Percentiles rank a stretch among this genome's conserved stretches.
Conservation (phyloP, 2,113 vertebrate species). For the human (Homo sapiens) region DNA sequence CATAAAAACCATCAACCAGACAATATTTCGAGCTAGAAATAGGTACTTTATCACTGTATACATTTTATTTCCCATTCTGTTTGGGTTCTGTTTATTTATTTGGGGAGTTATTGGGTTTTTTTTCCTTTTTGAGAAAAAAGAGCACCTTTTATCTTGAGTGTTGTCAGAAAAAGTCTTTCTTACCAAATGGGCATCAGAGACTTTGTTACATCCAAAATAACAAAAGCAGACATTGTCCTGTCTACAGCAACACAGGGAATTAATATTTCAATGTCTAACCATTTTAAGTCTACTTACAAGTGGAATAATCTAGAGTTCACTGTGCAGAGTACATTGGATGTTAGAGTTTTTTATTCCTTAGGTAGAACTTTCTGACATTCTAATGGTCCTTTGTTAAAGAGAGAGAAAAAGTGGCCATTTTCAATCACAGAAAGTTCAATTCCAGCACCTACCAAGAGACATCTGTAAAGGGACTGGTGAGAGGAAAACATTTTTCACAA, state of each 20-base stretch:
- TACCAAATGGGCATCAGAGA: background rate
- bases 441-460: background rate
- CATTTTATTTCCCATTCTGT: constrained; percentile 1
- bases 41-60: background rate
- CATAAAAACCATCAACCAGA: background rate
- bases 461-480: background rate
- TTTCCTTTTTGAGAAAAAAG: background rate
- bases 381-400: background rate
- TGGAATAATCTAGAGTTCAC: background rate
- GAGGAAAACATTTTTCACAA: background rate
- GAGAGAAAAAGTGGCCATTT: background rate
- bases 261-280: background rate
- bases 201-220: background rate
- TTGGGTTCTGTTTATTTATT: background rate
- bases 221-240: background rate
- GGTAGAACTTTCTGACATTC: background rate
- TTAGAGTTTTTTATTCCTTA: constrained; percentile 7
- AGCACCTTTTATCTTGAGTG: background rate
- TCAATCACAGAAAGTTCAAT: constrained; percentile 25
- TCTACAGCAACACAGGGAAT: background rate
- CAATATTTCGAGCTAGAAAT: background rate
- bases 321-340: background rate
- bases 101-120: background rate
- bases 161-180: background rate
- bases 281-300: background rate